These are phyloP conservation scores for Rhagium mordax DNA, from an alignment of 2,888 invertebrate genomes.

Conservation along the genomic window DNA sequence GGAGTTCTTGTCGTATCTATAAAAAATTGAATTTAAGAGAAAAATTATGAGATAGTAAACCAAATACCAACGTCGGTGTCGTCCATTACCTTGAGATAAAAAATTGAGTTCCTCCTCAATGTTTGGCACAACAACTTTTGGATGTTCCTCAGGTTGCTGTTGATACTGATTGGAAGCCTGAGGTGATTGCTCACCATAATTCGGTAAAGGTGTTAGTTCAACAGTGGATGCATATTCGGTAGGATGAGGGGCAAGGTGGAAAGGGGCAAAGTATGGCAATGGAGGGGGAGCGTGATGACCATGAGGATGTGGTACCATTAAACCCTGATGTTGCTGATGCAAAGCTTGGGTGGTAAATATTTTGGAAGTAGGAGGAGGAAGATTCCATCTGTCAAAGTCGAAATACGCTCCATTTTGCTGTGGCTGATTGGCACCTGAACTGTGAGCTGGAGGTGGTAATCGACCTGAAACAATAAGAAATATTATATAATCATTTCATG, in stretches of 20 bases:
- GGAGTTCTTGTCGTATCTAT: slow-evolving; percentile 54
- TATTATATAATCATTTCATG: background rate
- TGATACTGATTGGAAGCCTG: slow-evolving; percentile 60
- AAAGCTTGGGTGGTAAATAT: slow-evolving; percentile 75
- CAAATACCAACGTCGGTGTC: background rate
- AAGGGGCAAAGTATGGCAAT: slow-evolving; percentile 84
- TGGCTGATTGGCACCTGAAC: slow-evolving; percentile 67
- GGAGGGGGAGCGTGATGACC: slow-evolving; percentile 76
- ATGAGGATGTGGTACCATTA: slow-evolving; percentile 78
- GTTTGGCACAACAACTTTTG: slow-evolving; percentile 90
- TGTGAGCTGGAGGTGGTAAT: slow-evolving; percentile 82
- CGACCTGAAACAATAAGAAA: slow-evolving; percentile 67
- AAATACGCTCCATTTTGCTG: slow-evolving; percentile 75
- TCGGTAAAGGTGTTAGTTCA: slow-evolving; percentile 76
- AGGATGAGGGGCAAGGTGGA: slow-evolving; percentile 77
- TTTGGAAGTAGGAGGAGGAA: slow-evolving; percentile 80
- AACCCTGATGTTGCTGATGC: slow-evolving; percentile 70
- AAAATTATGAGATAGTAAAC: background rate
- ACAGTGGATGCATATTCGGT: slow-evolving; percentile 73
- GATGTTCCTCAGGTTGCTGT: slow-evolving; percentile 76
- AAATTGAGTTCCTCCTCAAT: slow-evolving; percentile 91
- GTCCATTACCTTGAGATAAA: slow-evolving; percentile 75
- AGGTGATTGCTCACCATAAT: slow-evolving; percentile 72
- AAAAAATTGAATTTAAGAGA: slow-evolving; percentile 20
- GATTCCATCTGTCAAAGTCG: slow-evolving; percentile 87